Base-by-base conservation (phyloP, 2,888 invertebrate species). In the Sycophila texana region DNA sequence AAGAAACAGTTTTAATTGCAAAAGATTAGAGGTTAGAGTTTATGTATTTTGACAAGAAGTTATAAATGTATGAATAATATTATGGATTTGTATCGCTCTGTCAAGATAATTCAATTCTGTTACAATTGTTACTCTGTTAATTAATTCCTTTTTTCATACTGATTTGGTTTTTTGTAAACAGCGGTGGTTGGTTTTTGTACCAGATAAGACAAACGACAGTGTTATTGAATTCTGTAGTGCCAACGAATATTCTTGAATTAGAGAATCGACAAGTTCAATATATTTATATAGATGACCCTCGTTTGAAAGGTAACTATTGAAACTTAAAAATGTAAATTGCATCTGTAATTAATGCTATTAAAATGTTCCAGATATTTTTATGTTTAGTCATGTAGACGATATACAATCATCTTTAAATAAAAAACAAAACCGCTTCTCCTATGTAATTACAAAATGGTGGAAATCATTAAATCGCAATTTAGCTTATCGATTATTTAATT, bases 401-500 rank as follows among this genome's bases (percentile, higher is more conserved):
- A 79, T 85, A 26, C 84, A 86, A 14, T 83, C 49, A 55, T 55
- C 85, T 4, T 83, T 84, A 2, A 67, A 81, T 20, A 81, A 86
- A 13, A 85, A 84, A 51, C 81, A 85, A 5, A 74, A 81, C 65
- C 85, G 83, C 30, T 79, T 89, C 16, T 82, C 84, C 13, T 79
- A 87, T 26, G 73, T 81, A 20, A 78, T 90, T 22, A 83, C 81
- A 16, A 91, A 91, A 84, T 92, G 92, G 90, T 94, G 94, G 94
- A 94, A 94, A 85, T 91, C 93, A 16, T 89, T 94, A 18, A 93
- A 93, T 85, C 92, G 93, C 85, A 93, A 92, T 7, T 87, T 94
- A n/a, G 94, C 95, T 0, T 94, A 94, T 91, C 92, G 94, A 82
- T 89, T 95, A 49, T 86, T 95, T 18, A 92, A 93, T 89, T 91